phyloP scores from a whole-genome alignment of 2,797 vertebrate species.

The Anas capensis region DNA sequence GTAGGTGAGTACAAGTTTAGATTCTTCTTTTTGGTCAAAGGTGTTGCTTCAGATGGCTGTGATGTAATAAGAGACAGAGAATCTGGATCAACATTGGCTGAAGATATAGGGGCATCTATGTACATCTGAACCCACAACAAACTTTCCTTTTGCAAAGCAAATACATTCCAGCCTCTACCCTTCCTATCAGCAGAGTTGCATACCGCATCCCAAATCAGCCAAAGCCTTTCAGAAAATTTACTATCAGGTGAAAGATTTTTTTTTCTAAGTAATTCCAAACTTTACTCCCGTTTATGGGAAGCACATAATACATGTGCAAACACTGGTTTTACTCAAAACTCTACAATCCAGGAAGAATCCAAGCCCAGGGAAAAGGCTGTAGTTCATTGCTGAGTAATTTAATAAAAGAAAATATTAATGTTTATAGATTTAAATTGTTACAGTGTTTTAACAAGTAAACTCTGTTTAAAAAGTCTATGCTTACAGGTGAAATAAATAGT shows the following conservation, averaged over 20 bases:
- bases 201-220: background rate
- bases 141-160: background rate
- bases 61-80: conserved; percentile 3
- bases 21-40: background rate
- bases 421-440: background rate
- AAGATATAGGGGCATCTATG: background rate
- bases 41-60: conserved; percentile 22
- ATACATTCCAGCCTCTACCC: background rate
- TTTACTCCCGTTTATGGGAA: background rate
- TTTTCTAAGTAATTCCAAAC: background rate
- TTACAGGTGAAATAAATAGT: background rate
- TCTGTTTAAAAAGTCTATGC: background rate
- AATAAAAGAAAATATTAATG: background rate
- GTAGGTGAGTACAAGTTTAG: conserved; percentile 71
- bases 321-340: background rate
- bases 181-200: background rate
- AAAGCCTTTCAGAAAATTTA: background rate
- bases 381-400: background rate
- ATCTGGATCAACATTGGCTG: background rate
- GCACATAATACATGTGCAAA: rapidly evolving
- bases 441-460: background rate
- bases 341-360: background rate
- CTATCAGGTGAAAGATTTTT: background rate
- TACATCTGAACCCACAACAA: background rate
- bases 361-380: background rate